Conservation (phyloP, 2,888 invertebrate species). For the Acronicta alni region DNA sequence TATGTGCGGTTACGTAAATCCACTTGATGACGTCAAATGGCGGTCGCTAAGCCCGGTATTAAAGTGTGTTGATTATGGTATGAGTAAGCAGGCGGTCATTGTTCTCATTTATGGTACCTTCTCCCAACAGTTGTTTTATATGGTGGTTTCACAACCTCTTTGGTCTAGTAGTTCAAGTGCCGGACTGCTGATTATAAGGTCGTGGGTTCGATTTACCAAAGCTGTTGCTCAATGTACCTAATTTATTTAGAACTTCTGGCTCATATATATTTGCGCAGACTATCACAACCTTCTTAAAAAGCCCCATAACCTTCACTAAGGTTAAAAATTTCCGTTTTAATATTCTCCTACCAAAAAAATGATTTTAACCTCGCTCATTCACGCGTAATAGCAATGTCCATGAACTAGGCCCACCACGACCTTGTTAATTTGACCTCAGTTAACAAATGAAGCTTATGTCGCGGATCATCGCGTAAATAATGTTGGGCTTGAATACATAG, state of each 20-base stretch:
- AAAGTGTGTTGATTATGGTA: not conserved
- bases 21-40: slow-evolving; percentile 5
- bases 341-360: not conserved
- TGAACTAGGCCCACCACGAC: slow-evolving; percentile 1
- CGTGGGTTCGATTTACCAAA: too few relatives aligned
- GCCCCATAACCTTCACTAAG: too few relatives aligned
- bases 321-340: not conserved
- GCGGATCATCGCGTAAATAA: not conserved
- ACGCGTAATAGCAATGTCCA: not conserved
- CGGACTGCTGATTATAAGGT: too few relatives aligned
- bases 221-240: too few relatives aligned
- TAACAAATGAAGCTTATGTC: slow-evolving; percentile 1
- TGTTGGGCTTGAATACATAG: not conserved
- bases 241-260: too few relatives aligned
- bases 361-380: not conserved
- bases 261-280: too few relatives aligned
- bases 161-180: too few relatives aligned
- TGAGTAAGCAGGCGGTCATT: not conserved
- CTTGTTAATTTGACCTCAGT: slow-evolving; percentile 1
- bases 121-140: too few relatives aligned
- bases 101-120: not conserved
- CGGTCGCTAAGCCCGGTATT: not conserved
- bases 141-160: too few relatives aligned
- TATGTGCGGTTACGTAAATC: not conserved
- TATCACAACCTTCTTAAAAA: too few relatives aligned